Conservation (phyloP, 2,797 vertebrate species). For the Ataeniobius toweri region DNA sequence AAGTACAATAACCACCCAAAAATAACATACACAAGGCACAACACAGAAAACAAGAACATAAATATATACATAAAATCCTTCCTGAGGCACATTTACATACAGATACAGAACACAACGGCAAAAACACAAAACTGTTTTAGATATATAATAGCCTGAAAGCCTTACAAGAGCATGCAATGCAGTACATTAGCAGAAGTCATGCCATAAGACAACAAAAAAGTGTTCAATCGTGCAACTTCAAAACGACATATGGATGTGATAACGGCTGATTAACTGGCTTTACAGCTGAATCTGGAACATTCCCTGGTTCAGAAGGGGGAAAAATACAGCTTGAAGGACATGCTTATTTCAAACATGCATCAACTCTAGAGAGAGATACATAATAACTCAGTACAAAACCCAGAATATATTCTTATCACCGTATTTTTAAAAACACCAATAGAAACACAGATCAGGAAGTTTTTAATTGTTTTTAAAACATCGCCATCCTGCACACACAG, state of each 20-base stretch:
- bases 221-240: conserved; percentile 28
- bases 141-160: conserved; percentile 51
- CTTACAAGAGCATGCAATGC: conserved; percentile 59
- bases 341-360: conserved; percentile 60
- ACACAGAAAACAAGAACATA: conserved; percentile 48
- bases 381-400: conserved; percentile 13
- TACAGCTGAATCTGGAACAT: conserved; percentile 17
- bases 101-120: conserved; percentile 22
- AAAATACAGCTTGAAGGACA: conserved; percentile 43
- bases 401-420: conserved; percentile 21
- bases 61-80: conserved; percentile 50
- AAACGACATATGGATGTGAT: conserved; percentile 45
- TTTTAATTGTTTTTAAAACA: not conserved
- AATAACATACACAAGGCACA: conserved; percentile 52
- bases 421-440: conserved; percentile 5
- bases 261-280: conserved; percentile 29
- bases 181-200: conserved; percentile 42
- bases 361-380: not conserved
- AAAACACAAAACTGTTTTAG: conserved; percentile 18
- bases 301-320: conserved; percentile 42
- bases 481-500: not conserved
- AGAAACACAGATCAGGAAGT: conserved; percentile 4
- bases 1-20: conserved; percentile 48
- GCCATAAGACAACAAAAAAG: conserved; percentile 41
- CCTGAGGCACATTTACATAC: conserved; percentile 44